phyloP scores from a whole-genome alignment of 2,888 invertebrate species.

The Lamproptera curius region DNA sequence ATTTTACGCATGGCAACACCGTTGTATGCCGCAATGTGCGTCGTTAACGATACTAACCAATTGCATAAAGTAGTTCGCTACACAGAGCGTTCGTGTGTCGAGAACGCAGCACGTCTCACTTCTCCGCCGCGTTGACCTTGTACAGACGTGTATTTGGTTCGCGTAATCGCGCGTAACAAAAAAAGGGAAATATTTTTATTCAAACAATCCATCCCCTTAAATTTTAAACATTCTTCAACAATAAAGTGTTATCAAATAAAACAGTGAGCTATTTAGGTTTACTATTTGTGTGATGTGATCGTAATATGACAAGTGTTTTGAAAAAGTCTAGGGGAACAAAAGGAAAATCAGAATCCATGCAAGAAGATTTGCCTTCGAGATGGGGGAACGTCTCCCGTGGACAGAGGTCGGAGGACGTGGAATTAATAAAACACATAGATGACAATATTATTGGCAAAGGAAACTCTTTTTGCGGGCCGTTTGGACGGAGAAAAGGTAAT shows the following conservation, averaged over 20 bases:
- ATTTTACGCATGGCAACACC: conserved; percentile 26
- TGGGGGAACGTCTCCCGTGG: conserved; percentile 57
- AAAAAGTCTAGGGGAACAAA: conserved; percentile 70
- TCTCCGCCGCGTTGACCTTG: conserved; percentile 25
- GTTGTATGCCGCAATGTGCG: conserved; percentile 27
- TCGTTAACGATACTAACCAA: conserved; percentile 23
- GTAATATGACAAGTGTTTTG: conserved; percentile 71
- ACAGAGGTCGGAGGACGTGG: conserved; percentile 81
- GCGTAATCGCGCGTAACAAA: conserved; percentile 20
- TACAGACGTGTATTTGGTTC: conserved; percentile 22
- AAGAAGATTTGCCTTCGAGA: conserved; percentile 67
- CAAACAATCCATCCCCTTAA: no score
- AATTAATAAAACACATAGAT: conserved; percentile 86
- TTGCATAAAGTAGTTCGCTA: conserved; percentile 9
- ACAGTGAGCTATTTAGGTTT: conserved; percentile 21
- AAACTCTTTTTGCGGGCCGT: conserved; percentile 89
- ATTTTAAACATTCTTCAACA: conserved; percentile 10
- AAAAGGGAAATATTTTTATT: conserved; percentile 21
- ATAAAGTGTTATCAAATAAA: conserved; percentile 19
- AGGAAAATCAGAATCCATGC: conserved; percentile 75
- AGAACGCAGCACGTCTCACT: conserved; percentile 24
- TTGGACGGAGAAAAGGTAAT: conserved; percentile 88
- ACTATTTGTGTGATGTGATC: conserved; percentile 57
- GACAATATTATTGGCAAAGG: conserved; percentile 89
- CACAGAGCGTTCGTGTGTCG: conserved; percentile 9